phyloP scores from a whole-genome alignment of 2,113 vertebrate genomes.

The Cromileptes altivelis region DNA sequence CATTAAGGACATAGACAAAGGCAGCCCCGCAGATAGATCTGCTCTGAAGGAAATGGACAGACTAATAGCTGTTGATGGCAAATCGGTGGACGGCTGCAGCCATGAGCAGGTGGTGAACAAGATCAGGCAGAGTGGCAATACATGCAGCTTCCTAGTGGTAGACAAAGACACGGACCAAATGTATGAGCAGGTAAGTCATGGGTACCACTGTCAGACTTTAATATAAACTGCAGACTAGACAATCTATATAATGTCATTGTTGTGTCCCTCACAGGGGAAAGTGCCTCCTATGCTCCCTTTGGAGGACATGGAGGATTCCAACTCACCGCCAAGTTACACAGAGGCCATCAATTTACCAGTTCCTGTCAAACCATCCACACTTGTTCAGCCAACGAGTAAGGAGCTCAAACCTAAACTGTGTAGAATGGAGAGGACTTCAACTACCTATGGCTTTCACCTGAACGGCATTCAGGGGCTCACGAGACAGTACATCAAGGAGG shows the following conservation, averaged over 20 bases:
- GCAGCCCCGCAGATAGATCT: constrained; percentile 88
- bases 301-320: constrained; percentile 78
- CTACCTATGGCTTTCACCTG: constrained; percentile 92
- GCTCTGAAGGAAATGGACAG: constrained; percentile 89
- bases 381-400: constrained; percentile 35
- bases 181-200: constrained; percentile 88
- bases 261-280: constrained; percentile 84
- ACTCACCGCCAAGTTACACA: constrained; percentile 70
- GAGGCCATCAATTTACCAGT: constrained; percentile 60
- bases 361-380: constrained; percentile 9
- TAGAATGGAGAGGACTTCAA: constrained; percentile 86
- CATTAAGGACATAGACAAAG: constrained; percentile 88
- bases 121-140: constrained; percentile 86
- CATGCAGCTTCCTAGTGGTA: constrained; percentile 88
- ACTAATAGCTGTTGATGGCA: constrained; percentile 90
- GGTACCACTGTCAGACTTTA: neutral
- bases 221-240: neutral
- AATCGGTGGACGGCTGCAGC: constrained; percentile 81
- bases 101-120: constrained; percentile 89
- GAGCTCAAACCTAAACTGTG: constrained; percentile 90
- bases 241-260: neutral
- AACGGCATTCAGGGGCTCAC: constrained; percentile 87
- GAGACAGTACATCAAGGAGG: constrained; percentile 90
- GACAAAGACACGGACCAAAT: constrained; percentile 89
- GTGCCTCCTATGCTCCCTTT: constrained; percentile 89